Evolutionary conservation across 2,797 vertebrate species (phyloP), one percentile per base, ranked within the genome.

Genomic region (Bradypodion pumilum): DNA sequence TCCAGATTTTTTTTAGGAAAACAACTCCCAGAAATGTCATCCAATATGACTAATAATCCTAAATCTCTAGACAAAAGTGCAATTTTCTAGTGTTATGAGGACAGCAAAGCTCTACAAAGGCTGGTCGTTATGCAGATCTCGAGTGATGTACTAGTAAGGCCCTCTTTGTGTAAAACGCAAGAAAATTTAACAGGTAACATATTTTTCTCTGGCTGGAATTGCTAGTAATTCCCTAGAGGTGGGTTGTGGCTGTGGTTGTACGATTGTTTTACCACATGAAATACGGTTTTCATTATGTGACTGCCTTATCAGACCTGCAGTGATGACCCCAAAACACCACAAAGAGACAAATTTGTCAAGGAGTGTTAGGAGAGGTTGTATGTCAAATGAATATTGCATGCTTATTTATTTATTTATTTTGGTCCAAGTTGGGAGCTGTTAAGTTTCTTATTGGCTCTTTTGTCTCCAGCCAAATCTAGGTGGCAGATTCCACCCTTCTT

Each of bases 281-380:
- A 84, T 83, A 87, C 44, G 42, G 78, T 80, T 87, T 87, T 87
- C 86, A 87, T 87, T 87, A 84, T 16, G 12, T 56, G 10, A 44
- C 46, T 35, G 32, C 27, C 21, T n/a, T 15, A 32, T 70, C 78
- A 76, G 78, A 63, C 42, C 66, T 76, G 86, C 72, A 84, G 63
- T 75, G 65, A 42, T 87, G 81, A 84, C 86, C 42, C 35, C 56
- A 63, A 73, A 77, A 80, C 63, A 76, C 23, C 2, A 2, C 72
- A 7, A 44, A 27, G 7, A 4, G 44, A 69, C 63, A 69, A 19
- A 60, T 82, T 60, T 86, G n/a, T 60, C 69, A 76, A 69, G n/a
- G 37, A 46, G 40, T 2, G 23, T 60, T 40, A 56, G 74, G 56
- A 42, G 46, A 72, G 56, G 44, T 27, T 72, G 25, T 73, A 73